Evolutionary conservation across 2,888 invertebrate genomes (phyloP), one percentile per base, ranked within the genome.

Genomic region (Dicranocentrus wangi): DNA sequence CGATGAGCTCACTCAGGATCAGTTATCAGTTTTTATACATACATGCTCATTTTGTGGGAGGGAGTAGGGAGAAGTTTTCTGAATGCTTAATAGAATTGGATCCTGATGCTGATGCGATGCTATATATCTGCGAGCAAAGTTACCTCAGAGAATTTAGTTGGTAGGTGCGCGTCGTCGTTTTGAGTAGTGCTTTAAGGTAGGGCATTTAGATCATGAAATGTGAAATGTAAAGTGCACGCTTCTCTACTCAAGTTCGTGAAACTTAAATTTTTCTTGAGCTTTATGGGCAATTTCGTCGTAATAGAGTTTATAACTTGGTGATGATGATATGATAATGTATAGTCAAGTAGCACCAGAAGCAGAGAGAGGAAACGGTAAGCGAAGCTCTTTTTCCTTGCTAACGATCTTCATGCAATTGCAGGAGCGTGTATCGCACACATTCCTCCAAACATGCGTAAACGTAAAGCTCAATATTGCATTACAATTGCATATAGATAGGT

Each of bases 201-300:
- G 72, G 51, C 51, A 72, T 61, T 72, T 72, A 61, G 61, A 72
- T 72, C 72, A 72, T 72, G 72, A 61, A 72, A 63, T 61, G 39
- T 21, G 15, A 61, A 61, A 32, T 61, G 61, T 32, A 32, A 39
- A 25, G 25, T 55, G 61, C 61, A 61, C 61, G 61, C 61, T 28
- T 39, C 28, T 58, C 27, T 13, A n/a, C 17, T 58, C 55, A 32
- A 61, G 13, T 32, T 61, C 32, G 28, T 61, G 32, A 61, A 61
- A 17, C 23, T 61, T 61, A 1, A 19, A 19, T 23, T 55, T 55
- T 32, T 58, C 27, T 58, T 15, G 17, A 17, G 61, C 32, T 15
- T 61, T 61, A 61, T 61, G 61, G 32, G 61, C 19, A 28, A 61
- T 61, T 61, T 61, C 5, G 19, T n/a, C 61, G 61, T 61, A 61